Evolutionary conservation across 2,888 invertebrate species (phyloP).

Genomic region (Oeneis ivallda): DNA sequence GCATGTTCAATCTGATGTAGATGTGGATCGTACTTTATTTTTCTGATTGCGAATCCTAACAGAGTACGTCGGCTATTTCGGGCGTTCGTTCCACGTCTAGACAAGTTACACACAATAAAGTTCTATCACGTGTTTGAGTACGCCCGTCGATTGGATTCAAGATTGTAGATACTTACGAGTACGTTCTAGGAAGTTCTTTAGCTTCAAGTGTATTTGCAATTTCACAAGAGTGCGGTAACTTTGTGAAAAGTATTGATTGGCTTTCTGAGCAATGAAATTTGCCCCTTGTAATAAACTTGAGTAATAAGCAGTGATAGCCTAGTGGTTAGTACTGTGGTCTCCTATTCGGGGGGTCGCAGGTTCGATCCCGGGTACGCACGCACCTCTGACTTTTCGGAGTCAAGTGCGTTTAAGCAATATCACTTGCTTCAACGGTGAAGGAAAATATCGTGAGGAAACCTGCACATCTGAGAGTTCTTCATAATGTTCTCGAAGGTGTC

Average conservation of each 20-base stretch:
- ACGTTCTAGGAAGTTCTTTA: conserved; percentile 9
- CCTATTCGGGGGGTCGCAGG: too few species aligned
- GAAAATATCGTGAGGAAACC: too few species aligned
- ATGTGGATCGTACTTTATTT: background rate
- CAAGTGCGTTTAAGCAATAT: too few species aligned
- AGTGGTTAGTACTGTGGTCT: too few species aligned
- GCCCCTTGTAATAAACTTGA: background rate
- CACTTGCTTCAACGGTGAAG: too few species aligned
- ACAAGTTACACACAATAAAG: background rate
- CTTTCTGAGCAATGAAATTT: background rate
- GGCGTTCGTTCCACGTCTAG: background rate
- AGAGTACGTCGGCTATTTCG: background rate
- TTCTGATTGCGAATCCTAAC: background rate
- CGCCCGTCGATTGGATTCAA: conserved; percentile 13
- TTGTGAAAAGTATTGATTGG: conserved; percentile 27
- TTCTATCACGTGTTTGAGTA: conserved; percentile 14
- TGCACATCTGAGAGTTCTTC: too few species aligned
- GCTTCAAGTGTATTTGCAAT: conserved; percentile 17
- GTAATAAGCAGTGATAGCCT: too few species aligned
- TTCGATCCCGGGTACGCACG: too few species aligned
- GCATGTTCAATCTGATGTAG: background rate
- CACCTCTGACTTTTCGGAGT: too few species aligned
- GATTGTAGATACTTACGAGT: conserved; percentile 9
- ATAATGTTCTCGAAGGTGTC: too few species aligned
- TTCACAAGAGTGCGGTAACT: background rate